Evolutionary conservation across 2,797 vertebrate species (phyloP).

Genomic region (Enteromius anoplus): DNA sequence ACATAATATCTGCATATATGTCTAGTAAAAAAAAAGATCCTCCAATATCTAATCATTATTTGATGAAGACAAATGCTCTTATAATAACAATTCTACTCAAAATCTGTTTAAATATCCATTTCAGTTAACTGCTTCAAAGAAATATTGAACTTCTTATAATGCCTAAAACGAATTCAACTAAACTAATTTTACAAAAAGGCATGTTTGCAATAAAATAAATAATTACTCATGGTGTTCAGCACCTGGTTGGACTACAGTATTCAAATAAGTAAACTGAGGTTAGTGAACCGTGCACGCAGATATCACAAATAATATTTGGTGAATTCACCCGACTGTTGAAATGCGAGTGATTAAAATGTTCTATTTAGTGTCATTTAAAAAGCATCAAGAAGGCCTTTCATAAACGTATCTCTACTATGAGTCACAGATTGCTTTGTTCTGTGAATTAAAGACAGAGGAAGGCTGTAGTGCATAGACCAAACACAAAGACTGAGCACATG

Average conservation of each 20-base stretch:
- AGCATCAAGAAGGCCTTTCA: constrained; percentile 13
- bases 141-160: not conserved
- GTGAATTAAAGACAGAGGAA: constrained; percentile 47
- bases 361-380: not conserved
- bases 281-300: not conserved
- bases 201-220: not conserved
- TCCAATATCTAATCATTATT: not conserved
- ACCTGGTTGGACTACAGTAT: not conserved
- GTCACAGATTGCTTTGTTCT: constrained; percentile 31
- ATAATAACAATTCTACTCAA: not conserved
- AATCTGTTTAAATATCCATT: not conserved
- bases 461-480: constrained; percentile 52
- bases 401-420: not conserved
- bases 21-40: not conserved
- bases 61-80: not conserved
- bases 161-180: not conserved
- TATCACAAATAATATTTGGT: not conserved
- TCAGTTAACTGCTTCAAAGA: not conserved
- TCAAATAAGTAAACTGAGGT: not conserved
- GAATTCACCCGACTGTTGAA: not conserved
- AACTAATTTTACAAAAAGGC: not conserved
- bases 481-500: constrained; percentile 63
- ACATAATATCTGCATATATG: not conserved
- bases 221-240: not conserved
- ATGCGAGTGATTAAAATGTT: not conserved